These are phyloP conservation scores for Drosophila subsilvestris DNA, from an alignment of 2,888 invertebrate genomes.

Conservation along the genomic window DNA sequence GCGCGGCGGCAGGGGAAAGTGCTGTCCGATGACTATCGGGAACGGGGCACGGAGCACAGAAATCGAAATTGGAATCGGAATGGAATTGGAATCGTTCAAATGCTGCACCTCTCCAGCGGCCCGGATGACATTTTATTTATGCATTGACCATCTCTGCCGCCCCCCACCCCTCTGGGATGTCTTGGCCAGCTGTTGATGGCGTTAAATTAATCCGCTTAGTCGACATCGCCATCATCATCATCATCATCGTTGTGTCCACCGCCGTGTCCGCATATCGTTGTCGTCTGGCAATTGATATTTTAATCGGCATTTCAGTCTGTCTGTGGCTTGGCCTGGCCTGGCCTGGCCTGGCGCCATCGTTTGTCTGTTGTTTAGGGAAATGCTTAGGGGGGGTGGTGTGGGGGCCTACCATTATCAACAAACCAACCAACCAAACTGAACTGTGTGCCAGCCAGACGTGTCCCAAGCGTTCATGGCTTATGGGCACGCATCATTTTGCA, in stretches of 20 bases:
- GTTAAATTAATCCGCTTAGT: conserved; percentile 76
- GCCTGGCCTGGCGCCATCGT: conserved; percentile 53
- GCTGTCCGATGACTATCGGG: conserved; percentile 30
- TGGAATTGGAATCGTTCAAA: conserved; percentile 40
- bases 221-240: conserved; percentile 43
- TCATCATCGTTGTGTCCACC: conserved; percentile 29
- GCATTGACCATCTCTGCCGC: neutral
- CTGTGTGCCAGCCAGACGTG: conserved; percentile 28
- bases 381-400: conserved; percentile 3
- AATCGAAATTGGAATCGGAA: conserved; percentile 8
- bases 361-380: conserved; percentile 63
- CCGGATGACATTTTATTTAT: conserved; percentile 40
- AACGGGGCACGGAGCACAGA: neutral
- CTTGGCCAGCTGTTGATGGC: conserved; percentile 67
- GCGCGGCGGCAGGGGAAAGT: conserved; percentile 60
- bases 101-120: conserved; percentile 23
- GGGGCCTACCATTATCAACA: conserved; percentile 17
- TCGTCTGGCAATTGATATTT: conserved; percentile 64
- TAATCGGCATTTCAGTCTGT: conserved; percentile 75
- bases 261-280: conserved; percentile 16
- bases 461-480: conserved; percentile 40
- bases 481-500: conserved; percentile 75
- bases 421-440: neutral
- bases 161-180: neutral
- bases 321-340: conserved; percentile 19